These are phyloP conservation scores for Rotaria sp. DNA, from an alignment of 2,888 invertebrate species.

Conservation along the genomic window DNA sequence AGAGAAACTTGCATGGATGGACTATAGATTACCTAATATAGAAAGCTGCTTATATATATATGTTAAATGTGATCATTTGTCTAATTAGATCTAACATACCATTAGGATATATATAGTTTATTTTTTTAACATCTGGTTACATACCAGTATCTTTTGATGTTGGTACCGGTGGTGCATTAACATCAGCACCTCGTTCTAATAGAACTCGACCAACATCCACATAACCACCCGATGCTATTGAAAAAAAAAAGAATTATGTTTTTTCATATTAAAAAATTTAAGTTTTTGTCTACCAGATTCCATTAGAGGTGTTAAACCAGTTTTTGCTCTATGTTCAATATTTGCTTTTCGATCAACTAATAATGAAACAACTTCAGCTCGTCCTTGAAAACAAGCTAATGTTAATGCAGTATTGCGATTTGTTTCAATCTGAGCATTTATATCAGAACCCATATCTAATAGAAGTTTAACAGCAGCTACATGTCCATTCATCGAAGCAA, in stretches of 20 bases:
- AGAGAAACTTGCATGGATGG: too few relatives aligned
- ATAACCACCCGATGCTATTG: conserved; percentile 81
- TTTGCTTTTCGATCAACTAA: conserved; percentile 91
- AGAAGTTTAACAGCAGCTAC: conserved; percentile 84
- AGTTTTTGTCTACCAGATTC: conserved; percentile 66
- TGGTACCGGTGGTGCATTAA: conserved; percentile 94
- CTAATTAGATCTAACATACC: too few relatives aligned
- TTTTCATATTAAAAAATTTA: too few relatives aligned
- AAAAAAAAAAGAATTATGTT: neutral
- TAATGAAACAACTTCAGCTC: conserved; percentile 93
- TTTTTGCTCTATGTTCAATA: conserved; percentile 97
- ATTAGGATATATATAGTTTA: neutral
- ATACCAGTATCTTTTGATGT: conserved; percentile 79
- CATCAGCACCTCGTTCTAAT: conserved; percentile 91
- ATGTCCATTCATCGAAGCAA: conserved; percentile 98
- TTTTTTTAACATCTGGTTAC: too few relatives aligned
- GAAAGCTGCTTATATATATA: too few relatives aligned
- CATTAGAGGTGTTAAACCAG: conserved; percentile 95
- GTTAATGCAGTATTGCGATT: conserved; percentile 96
- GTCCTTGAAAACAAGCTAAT: conserved; percentile 94
- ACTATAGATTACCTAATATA: too few relatives aligned
- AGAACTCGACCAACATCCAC: conserved; percentile 93
- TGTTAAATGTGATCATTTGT: too few relatives aligned
- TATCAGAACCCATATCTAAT: conserved; percentile 94
- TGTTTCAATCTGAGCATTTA: conserved; percentile 96